Evolutionary conservation across 2,797 vertebrate genomes (phyloP).

Genomic region (Acanthurus lineatus): DNA sequence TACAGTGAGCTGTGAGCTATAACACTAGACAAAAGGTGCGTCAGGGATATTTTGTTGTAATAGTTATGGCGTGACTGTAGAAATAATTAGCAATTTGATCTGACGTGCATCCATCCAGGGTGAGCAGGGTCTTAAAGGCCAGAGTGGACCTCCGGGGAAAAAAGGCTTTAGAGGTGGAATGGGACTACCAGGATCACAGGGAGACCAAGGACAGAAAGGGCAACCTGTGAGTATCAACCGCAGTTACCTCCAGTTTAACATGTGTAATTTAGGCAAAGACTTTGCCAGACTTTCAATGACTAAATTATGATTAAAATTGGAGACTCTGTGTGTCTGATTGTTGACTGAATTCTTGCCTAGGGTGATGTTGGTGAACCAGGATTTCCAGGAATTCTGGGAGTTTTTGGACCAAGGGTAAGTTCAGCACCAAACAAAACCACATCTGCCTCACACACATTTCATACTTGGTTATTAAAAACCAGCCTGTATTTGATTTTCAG

Average conservation of each 20-base stretch:
- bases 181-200: constrained; percentile 92
- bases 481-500: neutral
- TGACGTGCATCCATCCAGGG: constrained; percentile 84
- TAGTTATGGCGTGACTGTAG: neutral
- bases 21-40: neutral
- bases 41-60: neutral
- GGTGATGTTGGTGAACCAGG: constrained; percentile 93
- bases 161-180: constrained; percentile 91
- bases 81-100: neutral
- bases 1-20: neutral
- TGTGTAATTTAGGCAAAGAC: neutral
- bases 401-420: constrained; percentile 95
- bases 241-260: neutral
- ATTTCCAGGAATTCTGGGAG: constrained; percentile 93
- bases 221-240: constrained; percentile 88
- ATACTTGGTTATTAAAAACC: neutral
- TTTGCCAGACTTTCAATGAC: too few relatives aligned
- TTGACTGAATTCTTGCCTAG: constrained; percentile 76
- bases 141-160: constrained; percentile 91
- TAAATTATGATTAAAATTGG: neutral
- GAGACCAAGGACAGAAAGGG: constrained; percentile 92
- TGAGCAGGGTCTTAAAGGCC: constrained; percentile 92
- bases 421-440: constrained; percentile 7
- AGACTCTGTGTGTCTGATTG: constrained; percentile 5
- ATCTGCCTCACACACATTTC: neutral